Evolutionary conservation across 2,113 vertebrate genomes (phyloP), one percentile per base, ranked within the genome.

Genomic region (Hemibagrus wyckioides): DNA sequence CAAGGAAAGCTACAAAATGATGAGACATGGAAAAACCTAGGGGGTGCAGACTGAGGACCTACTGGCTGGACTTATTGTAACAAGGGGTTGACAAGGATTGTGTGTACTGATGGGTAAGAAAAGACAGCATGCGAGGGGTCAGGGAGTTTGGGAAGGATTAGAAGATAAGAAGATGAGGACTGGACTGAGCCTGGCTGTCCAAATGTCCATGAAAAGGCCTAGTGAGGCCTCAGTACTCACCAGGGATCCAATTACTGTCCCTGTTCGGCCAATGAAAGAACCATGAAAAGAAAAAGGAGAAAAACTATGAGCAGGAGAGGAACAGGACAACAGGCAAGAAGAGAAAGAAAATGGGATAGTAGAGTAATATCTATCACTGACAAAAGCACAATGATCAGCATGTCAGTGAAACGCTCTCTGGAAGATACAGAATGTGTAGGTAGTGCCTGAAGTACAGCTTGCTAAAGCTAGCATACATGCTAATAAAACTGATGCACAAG

Each of bases 181-280:
- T 57, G 83, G 69, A 89, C 61, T 80, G 28, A n/a, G 15, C 52
- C 86, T 57, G 28, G 57, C 73, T 87, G 28, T 83, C 82, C 82
- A 86, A 63, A 30, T 44, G 88, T 82, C 76, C 88, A 28, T 9
- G 23, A 54, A 54, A 81, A 84, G 65, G 41, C 87, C 80, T 90
- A 90, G 87, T 77, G 56, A 92, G 81, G 65, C 30, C 67, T 65
- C 56, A 91, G 75, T 63, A 82, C 86, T 87, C 89, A 85, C 19
- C 2, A 57, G 84, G 88, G 91, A 90, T 61, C 89, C 76, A 91
- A 87, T 90, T 85, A 87, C 69, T 50, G 41, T 30, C 80, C 59
- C 69, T 36, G 86, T 84, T 56, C 67, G 86, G 80, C 80, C 69
- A 82, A 76, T 33, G 48, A 5, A 13, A 76, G 56, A 54, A 30